Base-by-base conservation (phyloP, 2,888 invertebrate species). In the Petrophora chlorosata region DNA sequence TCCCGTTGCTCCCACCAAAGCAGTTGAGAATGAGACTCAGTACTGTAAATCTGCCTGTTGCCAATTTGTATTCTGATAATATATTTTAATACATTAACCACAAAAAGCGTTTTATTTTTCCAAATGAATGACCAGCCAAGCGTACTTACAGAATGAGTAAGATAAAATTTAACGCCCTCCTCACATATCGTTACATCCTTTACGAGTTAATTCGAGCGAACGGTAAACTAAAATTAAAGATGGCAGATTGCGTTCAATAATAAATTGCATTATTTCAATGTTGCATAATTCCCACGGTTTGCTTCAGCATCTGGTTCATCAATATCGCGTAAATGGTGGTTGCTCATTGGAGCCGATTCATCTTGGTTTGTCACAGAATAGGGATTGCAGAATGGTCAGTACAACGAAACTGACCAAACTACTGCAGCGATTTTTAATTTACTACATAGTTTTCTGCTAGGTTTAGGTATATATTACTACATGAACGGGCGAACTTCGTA, bases 231-330 rank as follows among this genome's bases (percentile, higher is more conserved):
- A 43, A 46, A 56, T 52, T 42, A 36, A 41, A 44, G 53, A 56
- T 59, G 42, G 4, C 7, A 48, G 59, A 59, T 59, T 53, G 7
- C 23, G 17, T 4, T 12, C n/a, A 23, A 33, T 12, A 28, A 14
- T 45, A 47, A 51, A 52, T 43, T 43, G 39, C 44, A 51, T 23
- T 53, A 49, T 34, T 48, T 28, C 42, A 45, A 45, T 38, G 48
- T 57, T 53, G 53, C 51, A 35, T 48, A 55, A 40, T 60, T 57
- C 57, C 49, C 55, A 57, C 57, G 49, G 45, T 15, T 36, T 30
- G 29, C 23, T n/a, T n/a, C n/a, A 25, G 23, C 40, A 46, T 46
- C 47, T 42, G 28, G 30, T 34, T 43, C 50, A 55, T 57, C 55
- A 56, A 50, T 51, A 49, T 51, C 43, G 29, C 48, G 53, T 41